Conservation (phyloP, 2,797 vertebrate genomes). For the Sebastes matsubarae region DNA sequence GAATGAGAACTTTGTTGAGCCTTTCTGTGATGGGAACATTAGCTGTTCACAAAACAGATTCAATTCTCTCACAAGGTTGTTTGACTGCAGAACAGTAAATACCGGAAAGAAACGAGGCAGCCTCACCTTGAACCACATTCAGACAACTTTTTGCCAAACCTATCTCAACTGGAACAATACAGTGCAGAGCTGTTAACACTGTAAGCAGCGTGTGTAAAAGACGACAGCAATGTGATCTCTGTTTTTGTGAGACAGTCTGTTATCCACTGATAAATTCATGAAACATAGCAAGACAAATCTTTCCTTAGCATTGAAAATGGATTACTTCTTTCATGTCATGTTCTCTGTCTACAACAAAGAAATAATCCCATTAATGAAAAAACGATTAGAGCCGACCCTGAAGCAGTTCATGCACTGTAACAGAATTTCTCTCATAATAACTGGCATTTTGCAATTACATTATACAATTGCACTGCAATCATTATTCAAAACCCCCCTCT, state of each 20-base stretch:
- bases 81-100: neutral
- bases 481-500: neutral
- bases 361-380: constrained; percentile 67
- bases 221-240: neutral
- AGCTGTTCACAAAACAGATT: neutral
- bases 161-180: constrained; percentile 3
- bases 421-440: constrained; percentile 29
- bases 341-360: constrained; percentile 57
- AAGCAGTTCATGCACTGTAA: constrained; percentile 32
- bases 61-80: neutral
- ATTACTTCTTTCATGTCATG: constrained; percentile 51
- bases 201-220: neutral
- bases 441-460: constrained; percentile 40
- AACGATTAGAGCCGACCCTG: constrained; percentile 40
- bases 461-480: constrained; percentile 14
- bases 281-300: constrained; percentile 40
- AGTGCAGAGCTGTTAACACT: neutral
- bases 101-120: neutral
- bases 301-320: constrained; percentile 34
- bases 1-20: neutral
- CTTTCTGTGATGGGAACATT: neutral
- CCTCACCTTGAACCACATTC: constrained; percentile 10
- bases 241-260: constrained; percentile 2
- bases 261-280: constrained; percentile 17
- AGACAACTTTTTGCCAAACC: neutral